phyloP scores from a whole-genome alignment of 2,113 vertebrate species.

The Clinocottus analis region DNA sequence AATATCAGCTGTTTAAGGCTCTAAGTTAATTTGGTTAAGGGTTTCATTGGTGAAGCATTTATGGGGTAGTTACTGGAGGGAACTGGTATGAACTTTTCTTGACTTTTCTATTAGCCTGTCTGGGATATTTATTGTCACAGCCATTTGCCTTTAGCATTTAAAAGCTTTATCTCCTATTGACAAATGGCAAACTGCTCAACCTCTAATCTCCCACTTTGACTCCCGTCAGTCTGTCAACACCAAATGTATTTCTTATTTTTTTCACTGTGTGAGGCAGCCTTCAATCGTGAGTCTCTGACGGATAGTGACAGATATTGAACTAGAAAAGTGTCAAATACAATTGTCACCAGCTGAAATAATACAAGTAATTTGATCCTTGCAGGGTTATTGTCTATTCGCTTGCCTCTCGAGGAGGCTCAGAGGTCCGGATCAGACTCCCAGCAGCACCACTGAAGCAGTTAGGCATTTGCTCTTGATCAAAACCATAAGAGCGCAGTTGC shows the following conservation, averaged over 20 bases:
- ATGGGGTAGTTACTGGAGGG: background rate
- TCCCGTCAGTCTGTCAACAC: background rate
- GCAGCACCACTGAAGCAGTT: background rate
- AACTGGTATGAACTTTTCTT: slow-evolving; percentile 33
- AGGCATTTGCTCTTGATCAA: background rate
- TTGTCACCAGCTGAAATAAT: background rate
- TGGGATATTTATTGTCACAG: slow-evolving; percentile 38
- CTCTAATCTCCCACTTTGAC: background rate
- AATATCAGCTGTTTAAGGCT: background rate
- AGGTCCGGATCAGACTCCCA: background rate
- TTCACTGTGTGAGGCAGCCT: background rate
- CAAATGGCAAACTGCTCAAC: slow-evolving; percentile 27
- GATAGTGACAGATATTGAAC: slow-evolving; percentile 4
- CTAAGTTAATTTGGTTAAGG: background rate
- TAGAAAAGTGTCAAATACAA: background rate
- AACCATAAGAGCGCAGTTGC: background rate
- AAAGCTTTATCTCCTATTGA: slow-evolving; percentile 14
- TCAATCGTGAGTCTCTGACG: background rate
- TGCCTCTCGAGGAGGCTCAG: background rate
- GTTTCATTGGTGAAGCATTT: background rate
- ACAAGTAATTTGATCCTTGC: background rate
- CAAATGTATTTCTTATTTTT: background rate
- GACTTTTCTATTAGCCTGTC: slow-evolving; percentile 10
- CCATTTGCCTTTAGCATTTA: slow-evolving; percentile 21
- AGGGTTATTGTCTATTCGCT: background rate